A percentile compares a stretch with the other conserved stretches of the same genome.
These are phyloP conservation scores for Ceratina japonica DNA, from an alignment of 1,140 invertebrate species.

Conservation along the genomic window DNA sequence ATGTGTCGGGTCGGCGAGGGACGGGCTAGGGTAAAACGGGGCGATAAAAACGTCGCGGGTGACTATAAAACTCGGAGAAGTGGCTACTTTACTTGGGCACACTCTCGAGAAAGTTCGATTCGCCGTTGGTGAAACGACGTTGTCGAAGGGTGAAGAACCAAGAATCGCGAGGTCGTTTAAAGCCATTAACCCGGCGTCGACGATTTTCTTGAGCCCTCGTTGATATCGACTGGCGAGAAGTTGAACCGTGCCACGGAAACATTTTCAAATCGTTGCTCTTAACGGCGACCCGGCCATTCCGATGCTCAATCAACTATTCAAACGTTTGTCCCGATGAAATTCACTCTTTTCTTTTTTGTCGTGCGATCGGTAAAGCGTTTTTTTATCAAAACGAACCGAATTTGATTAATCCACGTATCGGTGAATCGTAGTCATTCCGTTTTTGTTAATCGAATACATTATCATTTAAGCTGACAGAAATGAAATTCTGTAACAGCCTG, in stretches of 20 bases:
- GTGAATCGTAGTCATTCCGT: too few relatives aligned
- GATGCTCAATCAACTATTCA: too few relatives aligned
- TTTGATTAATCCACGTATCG: too few relatives aligned
- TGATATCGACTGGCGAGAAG: not conserved
- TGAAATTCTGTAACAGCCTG: conserved; percentile 26
- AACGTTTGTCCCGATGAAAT: too few relatives aligned
- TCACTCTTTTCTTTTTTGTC: too few relatives aligned
- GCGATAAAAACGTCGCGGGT: too few relatives aligned
- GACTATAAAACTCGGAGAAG: not conserved
- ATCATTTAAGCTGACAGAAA: not conserved
- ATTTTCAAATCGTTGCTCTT: not conserved
- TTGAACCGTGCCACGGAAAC: not conserved
- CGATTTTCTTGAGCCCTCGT: not conserved
- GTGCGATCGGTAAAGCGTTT: too few relatives aligned
- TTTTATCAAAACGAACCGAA: too few relatives aligned
- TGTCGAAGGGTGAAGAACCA: not conserved
- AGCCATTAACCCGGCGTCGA: conserved; percentile 19
- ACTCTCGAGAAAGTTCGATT: not conserved
- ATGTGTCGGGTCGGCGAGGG: too few relatives aligned
- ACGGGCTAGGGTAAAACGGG: too few relatives aligned
- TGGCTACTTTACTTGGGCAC: not conserved
- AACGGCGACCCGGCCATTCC: too few relatives aligned
- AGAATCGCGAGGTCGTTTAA: conserved; percentile 1
- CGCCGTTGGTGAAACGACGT: not conserved
- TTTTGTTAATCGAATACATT: not conserved